Evolutionary conservation across 2,888 invertebrate species (phyloP), one percentile per base, ranked within the genome.

Genomic region (Scaptomyza parva): DNA sequence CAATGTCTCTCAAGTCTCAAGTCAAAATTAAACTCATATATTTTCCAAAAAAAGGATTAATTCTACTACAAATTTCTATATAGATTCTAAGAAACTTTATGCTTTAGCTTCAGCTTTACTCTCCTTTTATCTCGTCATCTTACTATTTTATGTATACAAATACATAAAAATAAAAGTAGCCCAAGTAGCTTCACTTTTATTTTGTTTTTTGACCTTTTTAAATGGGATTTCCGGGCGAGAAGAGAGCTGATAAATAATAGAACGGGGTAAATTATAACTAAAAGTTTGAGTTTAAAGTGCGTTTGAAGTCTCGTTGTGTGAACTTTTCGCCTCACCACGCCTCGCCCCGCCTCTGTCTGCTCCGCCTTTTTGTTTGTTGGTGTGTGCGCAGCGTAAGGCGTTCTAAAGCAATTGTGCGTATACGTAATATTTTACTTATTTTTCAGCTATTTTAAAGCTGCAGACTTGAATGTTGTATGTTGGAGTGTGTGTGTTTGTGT

Each of bases 341-440:
- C n/a, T n/a, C n/a, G n/a, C n/a, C n/a, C n/a, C n/a, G n/a, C n/a
- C n/a, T n/a, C n/a, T n/a, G n/a, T n/a, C n/a, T n/a, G n/a, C n/a
- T n/a, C n/a, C n/a, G n/a, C n/a, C n/a, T n/a, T n/a, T n/a, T n/a
- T n/a, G n/a, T n/a, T n/a, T n/a, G n/a, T n/a, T n/a, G n/a, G n/a
- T n/a, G n/a, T n/a, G n/a, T n/a, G n/a, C n/a, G n/a, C n/a, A n/a
- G n/a, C n/a, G n/a, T n/a, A n/a, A n/a, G n/a, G n/a, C n/a, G n/a
- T n/a, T n/a, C n/a, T 39, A 41, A 59, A 53, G 48, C 66, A 60
- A 63, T 53, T 70, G 63, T 60, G 76, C 71, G 74, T 75, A 71
- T 64, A 47, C 67, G 76, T 37, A 71, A 75, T 71, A 76, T 64
- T 61, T 51, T 18, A 59, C 52, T 37, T 61, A 59, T 55, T 37